Base-by-base conservation (phyloP, 2,113 vertebrate genomes). In the Rhadina sibilatrix region DNA sequence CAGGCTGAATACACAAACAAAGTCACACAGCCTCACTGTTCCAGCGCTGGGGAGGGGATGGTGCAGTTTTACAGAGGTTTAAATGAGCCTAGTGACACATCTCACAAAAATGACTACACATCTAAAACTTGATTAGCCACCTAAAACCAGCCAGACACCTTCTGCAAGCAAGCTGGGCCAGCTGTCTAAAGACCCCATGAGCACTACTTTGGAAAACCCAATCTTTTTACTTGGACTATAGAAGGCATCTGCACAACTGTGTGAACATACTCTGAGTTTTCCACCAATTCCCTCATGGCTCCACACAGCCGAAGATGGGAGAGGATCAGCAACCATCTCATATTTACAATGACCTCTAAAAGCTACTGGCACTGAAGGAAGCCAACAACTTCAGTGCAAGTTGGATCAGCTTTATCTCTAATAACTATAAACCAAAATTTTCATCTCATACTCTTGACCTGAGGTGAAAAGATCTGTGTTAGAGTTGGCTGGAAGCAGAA, bases 1-100 rank as follows among this genome's bases (percentile, higher is more conserved):
- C 54, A 54, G 75, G 49, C 83, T 75, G 83, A 88, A 64, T 20
- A 90, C 76, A 95, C 89, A 93, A 96, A 94, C 79, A 75, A 57
- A 21, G 60, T 12, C 71, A 44, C 35, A 59, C 69, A 46, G 20
- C 21, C 68, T 88, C 87, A n/a, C 74, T 61, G 27, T 15, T 84
- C 17, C 30, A 40, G 6, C 0, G 0, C 56, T 50, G 60, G 31
- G 64, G 23, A 91, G 10, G 14, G 44, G 46, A 50, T 10, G 35
- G 37, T 25, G 31, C 24, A 42, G n/a, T 25, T 71, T 65, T 31
- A 59, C 72, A 28, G 63, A 72, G 71, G 61, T 6, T 77, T 49
- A 53, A 61, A 21, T 16, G 59, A 64, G 57, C 18, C 65, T 19
- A 52, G 20, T n/a, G 60, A 64, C 35, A 49, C 5, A 38, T 63